phyloP scores from a whole-genome alignment of 1,140 invertebrate genomes.

The Drosophila lacertosa region DNA sequence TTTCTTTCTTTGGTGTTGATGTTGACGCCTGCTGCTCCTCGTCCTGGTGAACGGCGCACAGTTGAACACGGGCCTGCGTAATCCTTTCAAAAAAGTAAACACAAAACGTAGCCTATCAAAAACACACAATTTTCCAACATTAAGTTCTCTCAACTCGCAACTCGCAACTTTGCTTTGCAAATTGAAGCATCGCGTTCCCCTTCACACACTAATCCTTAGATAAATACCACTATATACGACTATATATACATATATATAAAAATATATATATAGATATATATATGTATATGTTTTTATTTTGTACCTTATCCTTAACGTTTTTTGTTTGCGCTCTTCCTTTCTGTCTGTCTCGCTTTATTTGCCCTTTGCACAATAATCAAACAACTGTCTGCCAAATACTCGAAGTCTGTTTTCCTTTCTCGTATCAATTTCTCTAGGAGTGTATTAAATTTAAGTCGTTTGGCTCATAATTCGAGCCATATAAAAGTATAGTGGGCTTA shows the following conservation, averaged over 20 bases:
- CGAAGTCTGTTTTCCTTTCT: neutral
- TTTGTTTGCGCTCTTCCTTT: slow-evolving; percentile 5
- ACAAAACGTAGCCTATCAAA: slow-evolving; percentile 50
- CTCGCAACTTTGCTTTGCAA: neutral
- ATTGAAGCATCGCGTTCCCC: neutral
- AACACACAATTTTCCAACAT: slow-evolving; percentile 46
- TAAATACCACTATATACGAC: no score
- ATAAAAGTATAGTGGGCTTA: neutral
- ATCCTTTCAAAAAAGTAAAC: slow-evolving; percentile 82
- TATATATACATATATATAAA: neutral
- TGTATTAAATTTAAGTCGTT: no score
- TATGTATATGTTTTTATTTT: slow-evolving; percentile 2
- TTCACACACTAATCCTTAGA: neutral
- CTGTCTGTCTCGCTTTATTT: no score
- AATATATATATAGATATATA: neutral
- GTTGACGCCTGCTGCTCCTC: slow-evolving; percentile 9
- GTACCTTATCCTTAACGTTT: neutral
- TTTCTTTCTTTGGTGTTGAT: slow-evolving; percentile 29
- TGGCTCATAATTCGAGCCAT: neutral
- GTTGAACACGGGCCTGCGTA: slow-evolving; percentile 81
- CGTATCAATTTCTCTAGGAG: neutral
- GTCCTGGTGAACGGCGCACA: slow-evolving; percentile 51
- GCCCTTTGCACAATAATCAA: slow-evolving; percentile 8
- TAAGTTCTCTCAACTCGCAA: slow-evolving; percentile 2
- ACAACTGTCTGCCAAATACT: slow-evolving; percentile 8